Conservation (phyloP, 2,888 invertebrate species). For the Argynnis bischoffii region DNA sequence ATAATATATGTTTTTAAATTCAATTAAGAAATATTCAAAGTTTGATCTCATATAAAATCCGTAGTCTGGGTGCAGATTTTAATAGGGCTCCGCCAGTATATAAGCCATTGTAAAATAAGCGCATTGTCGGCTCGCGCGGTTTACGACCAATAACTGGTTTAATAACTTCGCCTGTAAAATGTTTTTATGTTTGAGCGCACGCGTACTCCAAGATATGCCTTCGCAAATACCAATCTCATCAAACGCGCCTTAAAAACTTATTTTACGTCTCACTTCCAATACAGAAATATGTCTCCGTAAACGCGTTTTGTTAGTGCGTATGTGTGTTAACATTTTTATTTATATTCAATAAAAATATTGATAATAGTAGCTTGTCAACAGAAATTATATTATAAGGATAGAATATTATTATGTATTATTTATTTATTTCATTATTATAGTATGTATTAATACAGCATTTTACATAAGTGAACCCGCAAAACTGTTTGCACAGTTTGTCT, state of each 20-base stretch:
- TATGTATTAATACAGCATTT: no score
- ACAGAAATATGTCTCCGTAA: not conserved
- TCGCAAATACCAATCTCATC: slow-evolving; percentile 14
- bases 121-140: slow-evolving; percentile 48
- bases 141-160: slow-evolving; percentile 58
- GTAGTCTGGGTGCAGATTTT: slow-evolving; percentile 17
- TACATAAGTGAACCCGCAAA: no score
- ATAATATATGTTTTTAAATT: no score
- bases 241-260: slow-evolving; percentile 10
- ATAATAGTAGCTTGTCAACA: no score
- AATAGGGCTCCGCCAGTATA: slow-evolving; percentile 29
- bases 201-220: slow-evolving; percentile 20
- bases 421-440: no score
- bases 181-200: slow-evolving; percentile 47
- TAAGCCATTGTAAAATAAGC: slow-evolving; percentile 51
- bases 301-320: not conserved
- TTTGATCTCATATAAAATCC: not conserved
- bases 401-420: no score
- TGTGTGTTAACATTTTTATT: no score
- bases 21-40: no score
- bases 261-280: not conserved
- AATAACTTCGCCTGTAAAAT: slow-evolving; percentile 59
- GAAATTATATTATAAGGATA: no score
- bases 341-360: no score
- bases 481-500: no score